Evolutionary conservation across 2,797 vertebrate genomes (phyloP).

Genomic region (Gymnopithys bicolor): DNA sequence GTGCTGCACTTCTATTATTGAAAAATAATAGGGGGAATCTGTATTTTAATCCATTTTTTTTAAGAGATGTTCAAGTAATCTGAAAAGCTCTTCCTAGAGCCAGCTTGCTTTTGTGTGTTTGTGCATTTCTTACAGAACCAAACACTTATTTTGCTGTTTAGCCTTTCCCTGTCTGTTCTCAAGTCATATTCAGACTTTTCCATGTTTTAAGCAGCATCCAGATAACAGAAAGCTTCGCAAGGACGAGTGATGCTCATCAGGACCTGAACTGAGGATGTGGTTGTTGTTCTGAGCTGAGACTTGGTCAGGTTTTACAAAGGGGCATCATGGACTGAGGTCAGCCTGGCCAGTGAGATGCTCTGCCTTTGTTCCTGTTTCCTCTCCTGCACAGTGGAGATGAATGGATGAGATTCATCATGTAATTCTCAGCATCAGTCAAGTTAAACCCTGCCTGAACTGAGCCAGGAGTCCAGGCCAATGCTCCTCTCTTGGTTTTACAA

Average conservation of each 20-base stretch:
- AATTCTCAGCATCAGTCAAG: neutral
- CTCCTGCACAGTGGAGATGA: neutral
- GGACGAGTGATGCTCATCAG: neutral
- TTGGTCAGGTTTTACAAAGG: neutral
- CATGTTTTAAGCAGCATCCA: neutral
- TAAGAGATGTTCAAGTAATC: neutral
- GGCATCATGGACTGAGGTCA: neutral
- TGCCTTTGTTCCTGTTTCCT: neutral
- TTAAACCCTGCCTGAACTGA: neutral
- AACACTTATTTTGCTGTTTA: slow-evolving; percentile 24
- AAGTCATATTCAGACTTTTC: neutral
- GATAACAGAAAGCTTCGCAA: neutral
- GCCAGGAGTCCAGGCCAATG: neutral
- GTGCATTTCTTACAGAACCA: neutral
- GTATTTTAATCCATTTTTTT: slow-evolving; percentile 63
- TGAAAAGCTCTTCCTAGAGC: slow-evolving; percentile 9
- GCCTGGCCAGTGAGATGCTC: neutral
- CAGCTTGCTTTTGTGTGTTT: neutral
- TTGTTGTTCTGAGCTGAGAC: neutral
- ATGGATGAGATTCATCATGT: neutral
- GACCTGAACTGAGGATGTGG: neutral
- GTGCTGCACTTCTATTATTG: slow-evolving; percentile 58
- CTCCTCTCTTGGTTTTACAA: slow-evolving; percentile 1
- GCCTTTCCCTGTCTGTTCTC: neutral
- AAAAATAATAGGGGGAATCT: slow-evolving; percentile 67